Conservation (phyloP, 2,797 vertebrate genomes). For the Crocodylus rhombifer region DNA sequence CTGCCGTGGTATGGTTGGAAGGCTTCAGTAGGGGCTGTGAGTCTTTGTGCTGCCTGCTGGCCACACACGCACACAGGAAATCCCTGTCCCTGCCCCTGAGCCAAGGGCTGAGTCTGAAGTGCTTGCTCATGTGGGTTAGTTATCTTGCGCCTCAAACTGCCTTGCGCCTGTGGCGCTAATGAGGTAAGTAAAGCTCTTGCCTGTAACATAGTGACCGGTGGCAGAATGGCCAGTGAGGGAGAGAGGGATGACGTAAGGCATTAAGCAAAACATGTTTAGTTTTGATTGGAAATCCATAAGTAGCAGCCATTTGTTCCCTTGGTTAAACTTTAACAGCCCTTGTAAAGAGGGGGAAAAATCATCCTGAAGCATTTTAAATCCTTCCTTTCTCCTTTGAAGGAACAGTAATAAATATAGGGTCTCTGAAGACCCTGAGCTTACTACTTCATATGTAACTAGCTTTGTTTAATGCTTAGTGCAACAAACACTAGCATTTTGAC, state of each 20-base stretch:
- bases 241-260: background rate
- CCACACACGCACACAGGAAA: background rate
- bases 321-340: slow-evolving; percentile 20
- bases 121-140: background rate
- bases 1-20: background rate
- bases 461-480: background rate
- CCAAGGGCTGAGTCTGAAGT: background rate
- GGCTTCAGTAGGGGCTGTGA: too few species aligned
- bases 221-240: background rate
- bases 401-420: background rate
- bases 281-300: background rate
- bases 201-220: background rate
- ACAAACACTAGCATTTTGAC: background rate
- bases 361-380: background rate
- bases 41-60: background rate
- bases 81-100: background rate
- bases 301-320: background rate
- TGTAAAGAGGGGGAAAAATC: background rate
- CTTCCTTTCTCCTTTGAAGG: background rate
- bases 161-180: background rate
- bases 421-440: background rate
- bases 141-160: background rate
- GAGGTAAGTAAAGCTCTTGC: background rate
- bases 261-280: background rate
- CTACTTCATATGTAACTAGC: accelerated